Base-by-base conservation (phyloP, 2,113 vertebrate species). In the Nesoenas mayeri region DNA sequence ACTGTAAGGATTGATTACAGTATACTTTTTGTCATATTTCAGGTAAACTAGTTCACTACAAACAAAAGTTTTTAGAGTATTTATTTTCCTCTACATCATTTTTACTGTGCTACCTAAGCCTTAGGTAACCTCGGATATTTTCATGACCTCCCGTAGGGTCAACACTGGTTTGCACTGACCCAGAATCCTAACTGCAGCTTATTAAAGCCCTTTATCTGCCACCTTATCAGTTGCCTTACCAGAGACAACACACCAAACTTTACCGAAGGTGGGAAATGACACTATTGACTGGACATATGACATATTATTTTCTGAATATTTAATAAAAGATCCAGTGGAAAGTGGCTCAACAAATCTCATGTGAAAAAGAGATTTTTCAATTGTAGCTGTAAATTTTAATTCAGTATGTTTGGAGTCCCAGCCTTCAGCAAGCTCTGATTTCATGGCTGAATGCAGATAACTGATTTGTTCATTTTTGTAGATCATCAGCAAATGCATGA, bases 131-230 rank as follows among this genome's bases (percentile, higher is more conserved):
- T 74, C 65, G 70, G 34, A 74, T 26, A 78, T 79, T 11, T 94
- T 83, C 18, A 3, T 71, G 85, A 86, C 91, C 69, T 88, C 38
- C 29, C 26, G 42, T 44, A 61, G 50, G 53, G 73, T 88, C 75
- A 81, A 20, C 26, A 7, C 34, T 78, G 48, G 40, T 53, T 90
- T 40, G 24, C 53, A 32, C 38, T 57, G 75, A 75, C 69, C 69
- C 51, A 79, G 67, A 86, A 93, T 82, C 31, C 42, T 64, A 69
- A 71, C 40, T 60, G 56, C 53, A 85, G 29, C 26, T 91, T 89
- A 60, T 90, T 77, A 78, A 93, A 84, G 17, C n/a, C 67, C 65
- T 96, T 89, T 85, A 89, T 81, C 75, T 94, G 72, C 48, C 20
- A 53, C 66, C 10, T 54, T 64, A 58, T n/a, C 34, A 5, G 40